Evolutionary conservation across 2,888 invertebrate genomes (phyloP).

Genomic region (Pedicia rivosa): DNA sequence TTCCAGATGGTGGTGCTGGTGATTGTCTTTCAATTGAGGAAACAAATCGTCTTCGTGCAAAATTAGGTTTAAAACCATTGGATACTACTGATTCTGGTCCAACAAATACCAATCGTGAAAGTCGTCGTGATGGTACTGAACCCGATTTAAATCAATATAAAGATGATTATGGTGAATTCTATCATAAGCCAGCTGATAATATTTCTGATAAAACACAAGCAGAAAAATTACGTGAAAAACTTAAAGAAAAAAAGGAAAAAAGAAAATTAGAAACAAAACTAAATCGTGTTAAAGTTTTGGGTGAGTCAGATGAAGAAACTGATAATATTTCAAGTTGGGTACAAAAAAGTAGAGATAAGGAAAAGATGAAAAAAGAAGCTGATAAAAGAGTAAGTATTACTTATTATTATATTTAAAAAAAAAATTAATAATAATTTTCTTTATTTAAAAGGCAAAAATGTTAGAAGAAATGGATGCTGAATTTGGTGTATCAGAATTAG

Average conservation of each 20-base stretch:
- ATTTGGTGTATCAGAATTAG: conserved; percentile 74
- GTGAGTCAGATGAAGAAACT: conserved; percentile 57
- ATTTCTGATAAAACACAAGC: conserved; percentile 52
- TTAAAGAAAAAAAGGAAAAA: conserved; percentile 65
- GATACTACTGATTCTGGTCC: conserved; percentile 38
- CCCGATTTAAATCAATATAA: conserved; percentile 54
- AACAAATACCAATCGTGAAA: conserved; percentile 14
- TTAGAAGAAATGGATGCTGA: conserved; percentile 90
- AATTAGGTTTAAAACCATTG: conserved; percentile 85
- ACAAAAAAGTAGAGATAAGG: conserved; percentile 54
- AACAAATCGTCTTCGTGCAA: conserved; percentile 78
- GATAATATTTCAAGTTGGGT: conserved; percentile 74
- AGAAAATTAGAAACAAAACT: conserved; percentile 51
- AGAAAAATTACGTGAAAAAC: conserved; percentile 66
- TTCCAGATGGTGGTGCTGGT: conserved; percentile 29
- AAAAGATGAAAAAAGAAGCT: conserved; percentile 69
- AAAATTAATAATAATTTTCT: conserved; percentile 1
- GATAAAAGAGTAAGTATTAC: too few relatives aligned
- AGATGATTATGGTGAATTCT: conserved; percentile 68
- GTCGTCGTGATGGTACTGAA: conserved; percentile 36
- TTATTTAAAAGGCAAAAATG: conserved; percentile 62
- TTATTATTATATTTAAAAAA: too few relatives aligned
- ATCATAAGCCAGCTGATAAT: conserved; percentile 73
- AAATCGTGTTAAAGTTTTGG: conserved; percentile 31
- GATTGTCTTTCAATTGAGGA: conserved; percentile 62